A percentile compares a stretch with the other conserved stretches of the same genome.
These are phyloP conservation scores for Cettia cetti DNA, from an alignment of 2,113 vertebrate species.

Conservation along the genomic window DNA sequence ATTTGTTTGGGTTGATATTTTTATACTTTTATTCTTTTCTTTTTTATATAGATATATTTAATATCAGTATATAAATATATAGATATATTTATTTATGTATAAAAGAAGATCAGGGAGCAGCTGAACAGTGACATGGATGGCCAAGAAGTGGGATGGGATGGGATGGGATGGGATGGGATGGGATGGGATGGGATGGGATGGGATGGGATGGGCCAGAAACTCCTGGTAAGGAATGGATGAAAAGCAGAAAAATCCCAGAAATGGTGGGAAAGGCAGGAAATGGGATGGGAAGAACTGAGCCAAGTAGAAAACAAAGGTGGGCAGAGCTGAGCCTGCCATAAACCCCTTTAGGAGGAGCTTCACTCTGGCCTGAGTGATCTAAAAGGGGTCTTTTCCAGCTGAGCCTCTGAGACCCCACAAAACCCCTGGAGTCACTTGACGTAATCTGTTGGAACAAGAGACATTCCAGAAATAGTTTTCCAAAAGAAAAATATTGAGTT, in stretches of 20 bases:
- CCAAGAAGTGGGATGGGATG: neutral
- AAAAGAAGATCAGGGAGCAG: neutral
- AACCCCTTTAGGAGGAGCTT: neutral
- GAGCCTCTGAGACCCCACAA: neutral
- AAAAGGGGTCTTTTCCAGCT: neutral
- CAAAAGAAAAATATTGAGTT: neutral
- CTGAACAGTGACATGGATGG: neutral
- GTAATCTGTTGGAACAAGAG: neutral
- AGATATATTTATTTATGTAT: neutral
- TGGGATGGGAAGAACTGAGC: neutral
- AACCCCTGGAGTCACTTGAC: neutral
- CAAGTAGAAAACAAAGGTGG: neutral
- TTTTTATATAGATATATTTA: neutral
- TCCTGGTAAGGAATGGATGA: neutral
- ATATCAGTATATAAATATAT: neutral
- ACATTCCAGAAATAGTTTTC: conserved; percentile 36
- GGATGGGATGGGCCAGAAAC: neutral
- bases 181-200: neutral
- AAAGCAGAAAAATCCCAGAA: neutral
- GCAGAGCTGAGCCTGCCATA: neutral
- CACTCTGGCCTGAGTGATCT: neutral
- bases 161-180: neutral
- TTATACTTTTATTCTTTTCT: too few relatives aligned
- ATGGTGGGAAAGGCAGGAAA: neutral
- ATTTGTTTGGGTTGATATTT: neutral